A percentile compares a stretch with the other conserved stretches of the same genome.
Evolutionary conservation across 2,797 vertebrate genomes (phyloP).

Genomic region (Gallirallus australis): DNA sequence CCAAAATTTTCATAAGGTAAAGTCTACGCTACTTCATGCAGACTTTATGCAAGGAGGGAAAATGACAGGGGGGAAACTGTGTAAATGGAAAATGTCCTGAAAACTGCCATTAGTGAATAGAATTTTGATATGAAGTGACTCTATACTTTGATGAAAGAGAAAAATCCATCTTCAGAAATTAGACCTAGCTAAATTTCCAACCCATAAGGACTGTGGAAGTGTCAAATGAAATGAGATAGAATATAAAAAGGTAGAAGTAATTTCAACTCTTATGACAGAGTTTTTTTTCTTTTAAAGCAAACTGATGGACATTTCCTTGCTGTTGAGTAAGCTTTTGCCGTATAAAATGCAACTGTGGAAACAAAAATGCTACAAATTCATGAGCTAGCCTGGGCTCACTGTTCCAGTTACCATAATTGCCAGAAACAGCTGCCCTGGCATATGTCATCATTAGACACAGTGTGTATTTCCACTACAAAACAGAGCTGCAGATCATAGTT

Average conservation of each 20-base stretch:
- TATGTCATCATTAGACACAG: not conserved
- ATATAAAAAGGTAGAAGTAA: not conserved
- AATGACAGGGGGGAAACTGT: not conserved
- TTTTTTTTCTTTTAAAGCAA: not conserved
- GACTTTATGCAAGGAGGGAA: not conserved
- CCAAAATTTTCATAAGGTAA: not conserved
- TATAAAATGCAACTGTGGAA: not conserved
- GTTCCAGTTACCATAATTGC: not conserved
- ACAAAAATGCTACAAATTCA: not conserved
- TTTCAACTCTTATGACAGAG: not conserved
- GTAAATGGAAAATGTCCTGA: not conserved
- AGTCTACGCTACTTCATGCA: not conserved
- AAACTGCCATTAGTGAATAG: not conserved
- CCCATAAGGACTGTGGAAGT: not conserved
- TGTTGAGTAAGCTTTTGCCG: not conserved
- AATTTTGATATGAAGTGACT: not conserved
- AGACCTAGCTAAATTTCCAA: not conserved
- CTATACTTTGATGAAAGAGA: not conserved
- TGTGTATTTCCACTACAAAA: not conserved
- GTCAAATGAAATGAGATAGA: not conserved
- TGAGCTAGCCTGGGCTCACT: not conserved
- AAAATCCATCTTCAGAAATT: not conserved
- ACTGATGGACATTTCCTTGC: not conserved
- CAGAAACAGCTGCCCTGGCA: slow-evolving; percentile 13
- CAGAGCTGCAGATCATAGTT: not conserved